phyloP scores from a whole-genome alignment of 2,113 vertebrate genomes.

The Passer montanus region DNA sequence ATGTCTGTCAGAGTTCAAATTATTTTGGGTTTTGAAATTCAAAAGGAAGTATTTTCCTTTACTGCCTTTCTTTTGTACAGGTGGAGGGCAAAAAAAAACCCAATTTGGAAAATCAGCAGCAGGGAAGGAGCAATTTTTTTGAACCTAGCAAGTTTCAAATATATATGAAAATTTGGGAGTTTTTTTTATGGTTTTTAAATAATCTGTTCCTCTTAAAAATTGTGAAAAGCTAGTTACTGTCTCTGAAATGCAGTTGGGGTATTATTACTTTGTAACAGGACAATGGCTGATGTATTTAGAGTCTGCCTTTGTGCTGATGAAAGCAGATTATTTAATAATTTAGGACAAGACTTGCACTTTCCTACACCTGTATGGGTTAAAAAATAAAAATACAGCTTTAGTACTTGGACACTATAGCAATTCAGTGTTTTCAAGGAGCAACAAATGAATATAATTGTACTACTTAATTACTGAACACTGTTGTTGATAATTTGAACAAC shows the following conservation, averaged over 20 bases:
- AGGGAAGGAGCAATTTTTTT: not conserved
- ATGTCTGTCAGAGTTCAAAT: not conserved
- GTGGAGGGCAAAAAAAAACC: not conserved
- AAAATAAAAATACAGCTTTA: not conserved
- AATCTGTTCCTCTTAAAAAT: not conserved
- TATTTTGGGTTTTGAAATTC: not conserved
- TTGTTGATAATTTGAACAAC: not conserved
- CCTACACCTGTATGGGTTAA: not conserved
- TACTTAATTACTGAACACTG: not conserved
- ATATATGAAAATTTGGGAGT: not conserved
- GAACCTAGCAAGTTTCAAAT: not conserved
- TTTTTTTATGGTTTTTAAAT: not conserved
- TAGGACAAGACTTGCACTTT: not conserved
- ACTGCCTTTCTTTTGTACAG: not conserved
- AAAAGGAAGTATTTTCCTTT: not conserved
- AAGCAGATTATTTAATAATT: not conserved
- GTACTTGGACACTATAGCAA: rapidly evolving
- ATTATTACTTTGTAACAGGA: not conserved
- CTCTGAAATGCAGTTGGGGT: not conserved
- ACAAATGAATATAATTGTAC: not conserved
- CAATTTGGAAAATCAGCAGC: not conserved
- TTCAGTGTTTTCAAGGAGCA: not conserved
- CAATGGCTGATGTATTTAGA: not conserved
- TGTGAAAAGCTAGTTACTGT: not conserved
- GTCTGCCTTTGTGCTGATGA: not conserved